A percentile compares a stretch with the other conserved stretches of the same genome.
phyloP scores from a whole-genome alignment of 2,888 invertebrate genomes.

The Deroplatys truncata region DNA sequence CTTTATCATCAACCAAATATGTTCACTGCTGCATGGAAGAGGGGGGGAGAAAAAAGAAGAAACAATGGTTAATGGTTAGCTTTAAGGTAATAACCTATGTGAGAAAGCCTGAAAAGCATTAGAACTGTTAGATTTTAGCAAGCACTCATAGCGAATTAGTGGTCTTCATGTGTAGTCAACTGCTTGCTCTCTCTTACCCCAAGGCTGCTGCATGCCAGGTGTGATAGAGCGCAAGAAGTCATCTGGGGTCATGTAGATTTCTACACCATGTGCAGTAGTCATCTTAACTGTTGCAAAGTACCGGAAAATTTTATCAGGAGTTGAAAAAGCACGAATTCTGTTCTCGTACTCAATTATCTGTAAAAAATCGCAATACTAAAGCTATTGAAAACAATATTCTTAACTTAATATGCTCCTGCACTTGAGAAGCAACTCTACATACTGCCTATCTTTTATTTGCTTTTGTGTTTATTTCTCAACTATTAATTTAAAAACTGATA shows the following conservation, averaged over 20 bases:
- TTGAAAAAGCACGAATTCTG: conserved; percentile 90
- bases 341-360: conserved; percentile 99
- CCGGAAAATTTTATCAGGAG: conserved; percentile 97
- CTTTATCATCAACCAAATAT: too few relatives aligned
- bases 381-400: neutral
- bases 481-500: too few relatives aligned
- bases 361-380: conserved; percentile 34
- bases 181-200: conserved; percentile 63
- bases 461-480: too few relatives aligned
- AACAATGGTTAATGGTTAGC: too few relatives aligned
- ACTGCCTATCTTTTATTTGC: too few relatives aligned
- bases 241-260: conserved; percentile 95
- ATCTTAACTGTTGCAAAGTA: conserved; percentile 96
- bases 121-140: neutral
- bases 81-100: too few relatives aligned
- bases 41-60: too few relatives aligned
- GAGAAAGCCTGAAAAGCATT: neutral
- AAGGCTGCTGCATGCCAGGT: conserved; percentile 94
- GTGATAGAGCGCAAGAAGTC: conserved; percentile 96
- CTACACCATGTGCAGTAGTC: conserved; percentile 58
- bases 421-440: neutral
- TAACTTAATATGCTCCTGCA: neutral
- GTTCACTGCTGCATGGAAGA: too few relatives aligned
- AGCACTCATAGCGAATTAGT: neutral
- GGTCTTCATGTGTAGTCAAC: neutral